These are phyloP conservation scores for Varanus salvator DNA, from an alignment of 2,113 vertebrate species.

Conservation along the genomic window DNA sequence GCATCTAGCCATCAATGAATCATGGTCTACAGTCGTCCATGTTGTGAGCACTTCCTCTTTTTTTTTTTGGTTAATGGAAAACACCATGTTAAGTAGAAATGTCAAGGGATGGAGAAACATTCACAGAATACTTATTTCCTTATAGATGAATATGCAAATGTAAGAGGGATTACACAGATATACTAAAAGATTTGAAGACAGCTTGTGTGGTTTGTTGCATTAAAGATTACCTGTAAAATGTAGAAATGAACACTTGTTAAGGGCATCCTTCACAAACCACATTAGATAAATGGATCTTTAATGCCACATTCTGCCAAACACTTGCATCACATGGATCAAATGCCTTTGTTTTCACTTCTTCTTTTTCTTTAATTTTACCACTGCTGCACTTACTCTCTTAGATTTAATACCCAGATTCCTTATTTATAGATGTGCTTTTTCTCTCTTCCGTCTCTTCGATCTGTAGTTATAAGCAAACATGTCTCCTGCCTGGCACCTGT, in stretches of 20 bases:
- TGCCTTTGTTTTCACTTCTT: slow-evolving; percentile 20
- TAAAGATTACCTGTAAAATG: slow-evolving; percentile 49
- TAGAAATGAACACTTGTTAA: slow-evolving; percentile 58
- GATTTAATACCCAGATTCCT: slow-evolving; percentile 25
- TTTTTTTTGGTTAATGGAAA: slow-evolving; percentile 55
- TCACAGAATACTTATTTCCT: slow-evolving; percentile 24
- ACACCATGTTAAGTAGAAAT: slow-evolving; percentile 50
- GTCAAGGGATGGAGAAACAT: slow-evolving; percentile 53
- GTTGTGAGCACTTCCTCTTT: slow-evolving; percentile 43
- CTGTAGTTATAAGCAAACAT: background rate
- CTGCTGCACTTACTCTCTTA: slow-evolving; percentile 11
- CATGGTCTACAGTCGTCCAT: slow-evolving; percentile 53
- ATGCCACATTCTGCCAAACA: slow-evolving; percentile 25
- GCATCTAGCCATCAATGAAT: slow-evolving; percentile 65
- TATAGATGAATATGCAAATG: background rate
- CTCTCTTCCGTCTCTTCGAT: background rate
- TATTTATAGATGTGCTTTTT: background rate
- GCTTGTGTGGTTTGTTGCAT: slow-evolving; percentile 58
- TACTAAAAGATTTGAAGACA: background rate
- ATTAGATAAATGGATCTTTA: background rate
- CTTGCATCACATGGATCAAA: background rate
- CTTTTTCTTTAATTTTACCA: background rate
- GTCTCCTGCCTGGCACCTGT: background rate
- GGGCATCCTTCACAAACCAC: background rate
- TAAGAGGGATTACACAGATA: background rate